Evolutionary conservation across 2,888 invertebrate genomes (phyloP), one percentile per base, ranked within the genome.

Genomic region (Acleris laterana): DNA sequence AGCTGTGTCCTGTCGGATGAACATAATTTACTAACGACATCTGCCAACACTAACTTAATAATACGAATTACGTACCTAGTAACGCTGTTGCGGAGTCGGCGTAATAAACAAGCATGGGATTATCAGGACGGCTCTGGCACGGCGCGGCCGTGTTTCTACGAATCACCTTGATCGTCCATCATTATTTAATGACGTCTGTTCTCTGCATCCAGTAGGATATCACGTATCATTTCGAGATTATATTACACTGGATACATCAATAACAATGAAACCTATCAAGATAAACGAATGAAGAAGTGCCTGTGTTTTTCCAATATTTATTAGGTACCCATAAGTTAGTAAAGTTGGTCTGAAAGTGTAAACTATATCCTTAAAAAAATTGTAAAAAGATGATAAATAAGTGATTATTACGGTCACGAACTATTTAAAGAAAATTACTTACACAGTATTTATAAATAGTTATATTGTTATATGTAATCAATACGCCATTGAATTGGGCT

Each of bases 21-120:
- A 87, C 86, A 86, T 87, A 86, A 89, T 86, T 86, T 84, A 88
- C 84, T 85, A 87, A 86, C 82, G 85, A 85, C 86, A 83, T 84
- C 81, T 87, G 84, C 83, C 81, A 78, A 81, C 82, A 83, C 80
- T 84, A 85, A 84, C 82, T 83, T 82, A 82, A 83, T 87, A 82
- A 83, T 65, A 62, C 71, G 48, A 66, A 64, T 65, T 62, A 56
- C 52, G 58, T 68, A 69, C 66, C 13, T 38, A 38, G 13, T 71
- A 59, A 66, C 53, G 59, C 53, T 46, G 65, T 66, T 56, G 51
- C 19, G 55, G 42, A 25, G 38, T 28, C 7, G 52, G 63, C 56
- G 56, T 51, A 63, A 48, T 55, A 64, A 60, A 60, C 51, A 61
- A 56, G 57, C 55, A 56, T 44, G 22, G 51, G 65, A 61, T 65